These are phyloP conservation scores for Lepisosteus oculatus DNA, from an alignment of 2,113 vertebrate species.

Conservation along the genomic window DNA sequence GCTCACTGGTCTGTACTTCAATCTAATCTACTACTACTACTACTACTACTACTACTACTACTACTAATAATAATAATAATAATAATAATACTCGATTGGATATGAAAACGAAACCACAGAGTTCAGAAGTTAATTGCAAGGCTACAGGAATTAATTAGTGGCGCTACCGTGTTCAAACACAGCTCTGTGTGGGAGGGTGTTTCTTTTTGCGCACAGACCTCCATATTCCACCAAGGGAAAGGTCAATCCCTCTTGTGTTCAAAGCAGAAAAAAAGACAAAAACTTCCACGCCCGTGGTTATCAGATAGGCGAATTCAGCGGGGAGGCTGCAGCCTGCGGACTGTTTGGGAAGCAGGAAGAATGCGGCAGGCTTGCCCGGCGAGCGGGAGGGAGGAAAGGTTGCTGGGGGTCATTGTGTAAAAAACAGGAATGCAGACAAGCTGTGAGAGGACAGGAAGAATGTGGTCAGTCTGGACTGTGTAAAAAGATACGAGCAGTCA, in stretches of 20 bases:
- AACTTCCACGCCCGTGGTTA: conserved; percentile 27
- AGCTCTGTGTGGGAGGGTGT: background rate
- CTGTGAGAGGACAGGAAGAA: conserved; percentile 27
- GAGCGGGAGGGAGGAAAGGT: conserved; percentile 21
- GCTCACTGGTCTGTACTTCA: too few relatives aligned
- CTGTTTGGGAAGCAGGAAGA: conserved; percentile 33
- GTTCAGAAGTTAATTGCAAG: too few relatives aligned
- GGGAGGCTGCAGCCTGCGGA: conserved; percentile 31
- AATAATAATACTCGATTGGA: too few relatives aligned
- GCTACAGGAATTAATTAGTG: background rate
- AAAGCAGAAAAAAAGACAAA: conserved; percentile 29
- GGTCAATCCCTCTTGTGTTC: conserved; percentile 48
- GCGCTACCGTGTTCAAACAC: background rate
- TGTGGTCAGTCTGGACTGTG: conserved; percentile 23
- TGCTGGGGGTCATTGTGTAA: conserved; percentile 37
- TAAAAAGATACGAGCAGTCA: conserved; percentile 17
- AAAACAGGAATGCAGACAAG: conserved; percentile 34
- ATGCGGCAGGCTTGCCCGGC: conserved; percentile 1
- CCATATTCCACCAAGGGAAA: conserved; percentile 21
- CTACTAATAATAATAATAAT: too few relatives aligned
- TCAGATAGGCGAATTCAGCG: conserved; percentile 49
- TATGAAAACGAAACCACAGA: too few relatives aligned
- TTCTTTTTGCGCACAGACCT: background rate
- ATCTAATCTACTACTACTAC: too few relatives aligned
- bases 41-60: too few relatives aligned